Evolutionary conservation across 2,113 vertebrate species (phyloP).

Genomic region (Colaptes auratus): DNA sequence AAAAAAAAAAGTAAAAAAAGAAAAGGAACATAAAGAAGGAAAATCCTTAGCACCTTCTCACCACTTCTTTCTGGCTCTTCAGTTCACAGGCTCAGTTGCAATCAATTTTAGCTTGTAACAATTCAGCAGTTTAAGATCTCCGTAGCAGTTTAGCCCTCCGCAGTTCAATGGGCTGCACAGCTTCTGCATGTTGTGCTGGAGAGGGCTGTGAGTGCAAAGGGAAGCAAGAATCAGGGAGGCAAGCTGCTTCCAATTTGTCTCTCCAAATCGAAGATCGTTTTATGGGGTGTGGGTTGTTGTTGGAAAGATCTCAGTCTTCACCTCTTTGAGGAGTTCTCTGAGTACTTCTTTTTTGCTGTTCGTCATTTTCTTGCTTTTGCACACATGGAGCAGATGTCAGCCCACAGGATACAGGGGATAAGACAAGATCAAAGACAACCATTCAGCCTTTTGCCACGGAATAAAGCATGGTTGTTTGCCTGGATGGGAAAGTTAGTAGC

Average conservation of each 20-base stretch:
- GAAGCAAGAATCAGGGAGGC: neutral
- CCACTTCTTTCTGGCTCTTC: neutral
- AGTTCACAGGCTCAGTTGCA: slow-evolving; percentile 37
- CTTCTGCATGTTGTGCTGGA: neutral
- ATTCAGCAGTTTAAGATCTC: slow-evolving; percentile 58
- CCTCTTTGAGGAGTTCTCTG: slow-evolving; percentile 9
- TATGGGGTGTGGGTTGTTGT: neutral
- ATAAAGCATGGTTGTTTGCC: neutral
- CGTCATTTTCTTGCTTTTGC: neutral
- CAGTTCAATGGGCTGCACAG: slow-evolving; percentile 50
- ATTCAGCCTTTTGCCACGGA: neutral
- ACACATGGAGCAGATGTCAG: neutral
- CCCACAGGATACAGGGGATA: neutral
- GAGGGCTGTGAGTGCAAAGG: neutral
- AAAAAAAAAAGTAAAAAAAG: neutral
- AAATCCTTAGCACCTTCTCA: neutral
- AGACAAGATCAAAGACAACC: neutral
- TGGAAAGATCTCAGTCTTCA: neutral
- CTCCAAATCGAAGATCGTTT: neutral
- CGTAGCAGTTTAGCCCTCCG: slow-evolving; percentile 37
- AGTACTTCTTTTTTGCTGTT: neutral
- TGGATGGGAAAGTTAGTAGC: neutral
- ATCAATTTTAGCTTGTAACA: slow-evolving; percentile 66
- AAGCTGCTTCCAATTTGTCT: slow-evolving; percentile 2
- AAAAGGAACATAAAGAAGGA: neutral